Conservation (phyloP, 2,113 vertebrate species). For the Aspiorhynchus laticeps region DNA sequence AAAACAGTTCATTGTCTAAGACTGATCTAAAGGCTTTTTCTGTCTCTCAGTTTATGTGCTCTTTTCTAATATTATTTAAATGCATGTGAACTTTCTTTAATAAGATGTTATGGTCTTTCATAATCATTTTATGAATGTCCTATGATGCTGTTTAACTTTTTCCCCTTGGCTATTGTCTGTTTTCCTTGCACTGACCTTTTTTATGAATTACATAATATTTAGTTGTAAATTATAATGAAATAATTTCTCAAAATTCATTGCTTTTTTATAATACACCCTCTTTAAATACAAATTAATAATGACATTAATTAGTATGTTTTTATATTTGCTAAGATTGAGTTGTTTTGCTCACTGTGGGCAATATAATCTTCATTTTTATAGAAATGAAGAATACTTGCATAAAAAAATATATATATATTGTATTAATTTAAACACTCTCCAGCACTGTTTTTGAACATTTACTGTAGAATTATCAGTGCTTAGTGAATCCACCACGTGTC, state of each 20-base stretch:
- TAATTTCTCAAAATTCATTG: background rate
- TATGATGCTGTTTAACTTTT: conserved; percentile 9
- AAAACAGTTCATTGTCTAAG: background rate
- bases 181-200: background rate
- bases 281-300: background rate
- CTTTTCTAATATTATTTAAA: background rate
- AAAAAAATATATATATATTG: background rate
- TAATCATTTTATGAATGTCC: conserved; percentile 20
- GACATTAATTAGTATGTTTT: background rate
- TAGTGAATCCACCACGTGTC: background rate
- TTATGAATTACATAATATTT: background rate
- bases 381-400: background rate
- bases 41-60: background rate
- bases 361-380: background rate
- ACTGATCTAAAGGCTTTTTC: background rate
- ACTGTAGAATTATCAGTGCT: background rate
- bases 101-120: conserved; percentile 12
- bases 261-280: background rate
- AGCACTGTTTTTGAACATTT: background rate
- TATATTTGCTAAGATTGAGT: background rate
- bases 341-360: background rate
- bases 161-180: background rate
- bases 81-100: conserved; percentile 18
- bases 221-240: background rate
- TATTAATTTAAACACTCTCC: background rate